These are phyloP conservation scores for Acrossocheilus fasciatus DNA, from an alignment of 2,797 vertebrate genomes.

Conservation along the genomic window DNA sequence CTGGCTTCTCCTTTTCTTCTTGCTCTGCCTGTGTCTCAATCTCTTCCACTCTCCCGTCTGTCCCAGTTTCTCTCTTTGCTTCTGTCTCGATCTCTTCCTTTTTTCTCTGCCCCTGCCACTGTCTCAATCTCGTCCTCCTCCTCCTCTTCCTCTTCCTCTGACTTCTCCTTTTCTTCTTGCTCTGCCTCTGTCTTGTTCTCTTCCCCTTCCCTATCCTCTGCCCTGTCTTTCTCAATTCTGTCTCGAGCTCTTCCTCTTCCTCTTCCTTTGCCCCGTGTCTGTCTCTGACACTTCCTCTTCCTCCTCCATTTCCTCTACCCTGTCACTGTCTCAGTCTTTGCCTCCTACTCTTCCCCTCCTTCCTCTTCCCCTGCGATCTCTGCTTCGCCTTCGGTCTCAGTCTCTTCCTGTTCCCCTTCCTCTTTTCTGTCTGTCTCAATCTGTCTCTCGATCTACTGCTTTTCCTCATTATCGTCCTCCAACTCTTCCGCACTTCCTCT, in stretches of 20 bases:
- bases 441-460: not conserved
- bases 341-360: not conserved
- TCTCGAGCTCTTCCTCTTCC: not conserved
- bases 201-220: not conserved
- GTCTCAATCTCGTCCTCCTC: not conserved
- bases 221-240: not conserved
- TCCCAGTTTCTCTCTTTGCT: not conserved
- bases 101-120: not conserved
- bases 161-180: not conserved
- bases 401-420: not conserved
- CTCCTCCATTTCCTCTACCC: not conserved
- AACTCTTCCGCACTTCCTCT: not conserved
- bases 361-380: not conserved
- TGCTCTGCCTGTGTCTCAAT: not conserved
- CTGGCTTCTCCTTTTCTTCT: not conserved
- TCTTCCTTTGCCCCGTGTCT: not conserved
- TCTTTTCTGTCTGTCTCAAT: not conserved
- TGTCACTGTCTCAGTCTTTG: not conserved
- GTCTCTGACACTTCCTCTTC: not conserved
- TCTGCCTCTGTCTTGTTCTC: not conserved
- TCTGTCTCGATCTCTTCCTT: not conserved
- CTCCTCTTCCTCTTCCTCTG: not conserved
- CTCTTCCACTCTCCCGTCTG: not conserved
- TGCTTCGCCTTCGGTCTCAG: not conserved
- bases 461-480: not conserved